Evolutionary conservation across 2,888 invertebrate genomes (phyloP).

Genomic region (Oligia strigilis): DNA sequence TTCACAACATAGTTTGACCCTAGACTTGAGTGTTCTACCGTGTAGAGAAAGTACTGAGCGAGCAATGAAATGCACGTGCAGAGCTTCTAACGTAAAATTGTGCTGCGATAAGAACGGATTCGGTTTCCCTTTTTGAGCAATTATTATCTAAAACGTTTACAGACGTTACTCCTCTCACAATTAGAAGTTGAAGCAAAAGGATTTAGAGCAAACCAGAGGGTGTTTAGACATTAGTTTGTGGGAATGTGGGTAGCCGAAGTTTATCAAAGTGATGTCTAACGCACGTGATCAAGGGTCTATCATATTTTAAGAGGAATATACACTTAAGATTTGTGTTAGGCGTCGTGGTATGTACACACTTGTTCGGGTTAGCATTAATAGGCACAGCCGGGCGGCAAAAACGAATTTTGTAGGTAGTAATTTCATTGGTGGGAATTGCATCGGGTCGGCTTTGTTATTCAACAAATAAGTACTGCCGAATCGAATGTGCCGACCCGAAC

Average conservation of each 20-base stretch:
- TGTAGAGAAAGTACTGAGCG: conserved; percentile 50
- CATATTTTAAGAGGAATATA: conserved; percentile 38
- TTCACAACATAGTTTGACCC: conserved; percentile 83
- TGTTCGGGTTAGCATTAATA: neutral
- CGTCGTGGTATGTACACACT: neutral
- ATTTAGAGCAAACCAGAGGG: conserved; percentile 27
- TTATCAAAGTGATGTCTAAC: conserved; percentile 12
- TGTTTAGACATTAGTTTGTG: neutral
- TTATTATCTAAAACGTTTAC: conserved; percentile 63
- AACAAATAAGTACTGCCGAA: neutral
- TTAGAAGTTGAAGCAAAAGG: conserved; percentile 35
- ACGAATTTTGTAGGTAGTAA: too few species aligned
- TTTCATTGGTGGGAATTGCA: neutral
- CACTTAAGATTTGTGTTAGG: conserved; percentile 25
- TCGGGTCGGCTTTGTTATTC: neutral
- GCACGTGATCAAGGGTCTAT: conserved; percentile 30
- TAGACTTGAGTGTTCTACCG: conserved; percentile 50
- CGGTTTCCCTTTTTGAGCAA: conserved; percentile 82
- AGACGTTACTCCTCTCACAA: conserved; percentile 20
- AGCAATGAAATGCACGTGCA: conserved; percentile 51
- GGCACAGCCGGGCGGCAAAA: too few species aligned
- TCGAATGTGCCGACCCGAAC: neutral
- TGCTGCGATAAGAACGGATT: conserved; percentile 80
- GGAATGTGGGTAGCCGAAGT: neutral
- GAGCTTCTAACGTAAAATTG: conserved; percentile 73